Evolutionary conservation across 2,113 vertebrate species (phyloP).

Genomic region (Isurus oxyrinchus): DNA sequence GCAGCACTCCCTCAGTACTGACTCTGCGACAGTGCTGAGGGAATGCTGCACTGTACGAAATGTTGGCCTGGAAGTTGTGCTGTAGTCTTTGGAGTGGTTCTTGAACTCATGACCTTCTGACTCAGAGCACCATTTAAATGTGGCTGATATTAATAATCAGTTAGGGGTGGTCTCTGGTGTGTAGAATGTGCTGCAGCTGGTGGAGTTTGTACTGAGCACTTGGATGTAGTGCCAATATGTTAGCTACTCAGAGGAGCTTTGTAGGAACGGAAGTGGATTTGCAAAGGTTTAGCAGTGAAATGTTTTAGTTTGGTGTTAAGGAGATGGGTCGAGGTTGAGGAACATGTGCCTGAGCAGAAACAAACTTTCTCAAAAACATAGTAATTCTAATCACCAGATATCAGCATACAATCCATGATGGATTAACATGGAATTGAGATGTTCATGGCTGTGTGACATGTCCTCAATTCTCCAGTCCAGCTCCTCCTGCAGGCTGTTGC

Average conservation of each 20-base stretch:
- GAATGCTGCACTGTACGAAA: neutral
- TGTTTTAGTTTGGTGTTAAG: neutral
- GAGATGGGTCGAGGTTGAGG: neutral
- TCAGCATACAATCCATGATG: neutral
- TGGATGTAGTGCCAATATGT: too few species aligned
- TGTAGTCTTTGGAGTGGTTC: neutral
- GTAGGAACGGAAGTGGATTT: neutral
- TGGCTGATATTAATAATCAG: neutral
- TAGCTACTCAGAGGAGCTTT: too few species aligned
- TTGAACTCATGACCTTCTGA: neutral
- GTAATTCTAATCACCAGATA: too few species aligned
- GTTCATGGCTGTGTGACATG: neutral
- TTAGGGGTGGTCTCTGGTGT: neutral
- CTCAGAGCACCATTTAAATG: too few species aligned
- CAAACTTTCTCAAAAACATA: neutral
- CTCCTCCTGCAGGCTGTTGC: neutral
- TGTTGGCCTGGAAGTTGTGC: neutral
- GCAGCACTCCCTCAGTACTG: too few species aligned
- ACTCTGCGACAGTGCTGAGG: neutral
- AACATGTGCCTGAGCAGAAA: neutral
- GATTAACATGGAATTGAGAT: neutral
- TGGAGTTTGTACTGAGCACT: neutral
- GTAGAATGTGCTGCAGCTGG: neutral
- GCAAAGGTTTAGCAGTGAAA: neutral
- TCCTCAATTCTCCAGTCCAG: neutral